These are phyloP conservation scores for Temnothorax curvispinosus DNA, from an alignment of 1,140 invertebrate species.

Conservation along the genomic window DNA sequence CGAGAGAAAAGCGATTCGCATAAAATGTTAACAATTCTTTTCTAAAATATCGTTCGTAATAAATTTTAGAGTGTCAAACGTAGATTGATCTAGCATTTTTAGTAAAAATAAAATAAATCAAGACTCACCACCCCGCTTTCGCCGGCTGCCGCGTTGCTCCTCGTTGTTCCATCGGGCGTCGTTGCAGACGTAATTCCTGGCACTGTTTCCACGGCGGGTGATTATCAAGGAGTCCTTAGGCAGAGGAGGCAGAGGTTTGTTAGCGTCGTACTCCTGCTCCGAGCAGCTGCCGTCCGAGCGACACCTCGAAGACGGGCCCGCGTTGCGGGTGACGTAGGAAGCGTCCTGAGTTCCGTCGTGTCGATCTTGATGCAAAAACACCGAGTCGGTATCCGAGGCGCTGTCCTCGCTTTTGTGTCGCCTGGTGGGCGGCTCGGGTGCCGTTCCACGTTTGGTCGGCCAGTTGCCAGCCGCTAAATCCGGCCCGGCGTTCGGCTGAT, in stretches of 20 bases:
- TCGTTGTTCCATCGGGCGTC: slow-evolving; percentile 74
- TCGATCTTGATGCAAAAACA: slow-evolving; percentile 66
- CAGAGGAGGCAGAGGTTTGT: slow-evolving; percentile 80
- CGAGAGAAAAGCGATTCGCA: not conserved
- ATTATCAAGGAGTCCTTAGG: slow-evolving; percentile 70
- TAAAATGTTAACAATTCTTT: not conserved
- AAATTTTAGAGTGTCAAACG: not conserved
- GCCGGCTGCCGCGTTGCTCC: slow-evolving; percentile 88
- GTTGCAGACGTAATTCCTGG: slow-evolving; percentile 29
- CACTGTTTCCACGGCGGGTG: not conserved
- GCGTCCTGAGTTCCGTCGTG: slow-evolving; percentile 68
- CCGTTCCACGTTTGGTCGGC: slow-evolving; percentile 86
- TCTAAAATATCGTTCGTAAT: not conserved
- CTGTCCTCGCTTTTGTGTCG: slow-evolving; percentile 79
- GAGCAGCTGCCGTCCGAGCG: not conserved
- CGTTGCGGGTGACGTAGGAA: slow-evolving; percentile 45
- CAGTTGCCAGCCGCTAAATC: slow-evolving; percentile 77
- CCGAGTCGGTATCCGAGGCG: slow-evolving; percentile 71
- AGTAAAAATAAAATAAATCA: slow-evolving; percentile 15
- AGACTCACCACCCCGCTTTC: slow-evolving; percentile 81
- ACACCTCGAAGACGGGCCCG: not conserved
- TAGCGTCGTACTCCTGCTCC: slow-evolving; percentile 78
- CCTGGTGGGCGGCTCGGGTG: slow-evolving; percentile 86
- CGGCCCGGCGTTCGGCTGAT: slow-evolving; percentile 74
- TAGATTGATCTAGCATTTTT: not conserved